Percentiles rank a stretch among this genome's conserved stretches.
phyloP scores from a whole-genome alignment of 1,140 invertebrate species.

The Wiebesia pumilae region DNA sequence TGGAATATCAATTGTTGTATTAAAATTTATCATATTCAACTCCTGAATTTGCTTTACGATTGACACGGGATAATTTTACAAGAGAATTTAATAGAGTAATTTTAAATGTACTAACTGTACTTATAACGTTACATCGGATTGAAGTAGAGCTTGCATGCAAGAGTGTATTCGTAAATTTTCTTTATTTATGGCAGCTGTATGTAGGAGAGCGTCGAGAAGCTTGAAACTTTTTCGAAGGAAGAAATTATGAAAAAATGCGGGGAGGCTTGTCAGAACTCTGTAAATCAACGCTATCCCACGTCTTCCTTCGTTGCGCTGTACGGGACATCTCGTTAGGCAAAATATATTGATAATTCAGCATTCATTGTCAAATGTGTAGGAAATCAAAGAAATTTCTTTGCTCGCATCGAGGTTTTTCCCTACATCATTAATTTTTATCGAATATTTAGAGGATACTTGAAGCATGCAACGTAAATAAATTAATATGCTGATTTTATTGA shows the following conservation, averaged over 20 bases:
- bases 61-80: constrained; percentile 42
- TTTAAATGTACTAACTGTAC: background rate
- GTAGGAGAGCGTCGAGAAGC: background rate
- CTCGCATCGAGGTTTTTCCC: background rate
- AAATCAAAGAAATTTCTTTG: background rate
- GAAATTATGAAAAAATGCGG: constrained; percentile 19
- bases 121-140: background rate
- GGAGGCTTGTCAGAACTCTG: constrained; percentile 30
- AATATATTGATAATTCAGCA: constrained; percentile 21
- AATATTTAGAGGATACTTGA: background rate
- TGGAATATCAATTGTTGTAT: constrained; percentile 10
- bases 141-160: background rate
- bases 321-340: constrained; percentile 8
- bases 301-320: background rate
- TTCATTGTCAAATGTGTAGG: background rate
- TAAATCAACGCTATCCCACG: constrained; percentile 31
- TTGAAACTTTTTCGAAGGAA: background rate
- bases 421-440: background rate
- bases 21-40: constrained; percentile 28
- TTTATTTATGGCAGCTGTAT: constrained; percentile 12
- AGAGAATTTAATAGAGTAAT: constrained; percentile 38
- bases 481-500: background rate
- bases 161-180: constrained; percentile 16
- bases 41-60: constrained; percentile 44
- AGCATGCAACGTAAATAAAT: background rate